Evolutionary conservation across 2,888 invertebrate genomes (phyloP), one percentile per base, ranked within the genome.

Genomic region (Buathra laborator): DNA sequence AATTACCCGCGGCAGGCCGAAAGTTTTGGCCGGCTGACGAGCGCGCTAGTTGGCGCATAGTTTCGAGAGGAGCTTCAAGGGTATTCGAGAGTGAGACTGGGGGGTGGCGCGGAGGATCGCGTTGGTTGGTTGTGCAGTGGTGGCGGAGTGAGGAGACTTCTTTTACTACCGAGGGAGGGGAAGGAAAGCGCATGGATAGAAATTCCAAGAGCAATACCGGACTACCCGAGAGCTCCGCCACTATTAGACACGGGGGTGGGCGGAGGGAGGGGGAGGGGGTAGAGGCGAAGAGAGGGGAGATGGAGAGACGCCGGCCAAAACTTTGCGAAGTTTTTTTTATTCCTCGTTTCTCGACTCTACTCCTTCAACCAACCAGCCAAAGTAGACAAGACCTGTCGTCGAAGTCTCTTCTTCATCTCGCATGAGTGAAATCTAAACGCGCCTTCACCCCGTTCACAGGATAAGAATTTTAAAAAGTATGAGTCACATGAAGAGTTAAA

Each of bases 11-110:
- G 81, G 86, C 84, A 85, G 86, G 86, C 86, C 88, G 88, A 88
- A 91, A 91, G 89, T 91, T 92, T 76, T 88, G 88, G 89, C 88
- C 89, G 89, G 88, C 88, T 89, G 89, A 89, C 88, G 88, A 86
- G 87, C 89, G 90, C 90, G 90, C 88, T 90, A 89, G 90, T 90
- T 90, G 87, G 82, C 85, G 79, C 85, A 82, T 82, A 85, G 85
- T 82, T 85, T 85, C 71, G 16, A 66, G 67, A 68, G 71, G 71
- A 76, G 71, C 56, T 81, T 71, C 75, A 67, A 79, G 81, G 79
- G 78, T 74, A 78, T 81, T 79, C 78, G 81, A 67, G 82, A 79
- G 75, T 67, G 66, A 71, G 79, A 76, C 74, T 70, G 66, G n/a
- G 29, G 32, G 12, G 59, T 67, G 62, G 16, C 51, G 37, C 37